Evolutionary conservation across 2,113 vertebrate species (phyloP).

Genomic region (Nothocercus nigrocapillus): DNA sequence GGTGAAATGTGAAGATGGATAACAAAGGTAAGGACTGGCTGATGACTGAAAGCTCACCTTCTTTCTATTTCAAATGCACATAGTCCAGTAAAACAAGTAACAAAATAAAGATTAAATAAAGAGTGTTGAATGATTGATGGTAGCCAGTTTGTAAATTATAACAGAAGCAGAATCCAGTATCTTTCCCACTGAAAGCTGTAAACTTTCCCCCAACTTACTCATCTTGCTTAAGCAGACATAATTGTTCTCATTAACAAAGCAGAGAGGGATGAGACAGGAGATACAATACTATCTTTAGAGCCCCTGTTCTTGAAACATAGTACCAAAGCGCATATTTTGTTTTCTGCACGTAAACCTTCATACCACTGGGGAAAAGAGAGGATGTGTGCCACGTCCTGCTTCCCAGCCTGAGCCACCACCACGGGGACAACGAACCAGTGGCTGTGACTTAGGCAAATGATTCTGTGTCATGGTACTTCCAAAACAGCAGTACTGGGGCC

Average conservation of each 20-base stretch:
- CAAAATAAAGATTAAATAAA: not conserved
- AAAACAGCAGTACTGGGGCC: not conserved
- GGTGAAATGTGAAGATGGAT: not conserved
- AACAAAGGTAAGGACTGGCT: not conserved
- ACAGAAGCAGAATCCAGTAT: not conserved
- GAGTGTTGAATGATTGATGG: not conserved
- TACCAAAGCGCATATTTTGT: not conserved
- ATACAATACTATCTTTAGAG: not conserved
- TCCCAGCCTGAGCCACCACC: not conserved
- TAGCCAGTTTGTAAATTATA: not conserved
- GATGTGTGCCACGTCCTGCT: not conserved
- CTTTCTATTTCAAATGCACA: not conserved
- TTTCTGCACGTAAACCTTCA: not conserved
- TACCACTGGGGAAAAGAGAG: not conserved
- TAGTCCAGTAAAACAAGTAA: not conserved
- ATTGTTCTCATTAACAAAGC: not conserved
- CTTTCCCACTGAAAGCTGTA: not conserved
- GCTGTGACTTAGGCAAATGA: fast-evolving
- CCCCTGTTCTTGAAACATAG: not conserved
- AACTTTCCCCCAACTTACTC: not conserved
- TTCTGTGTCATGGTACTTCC: not conserved
- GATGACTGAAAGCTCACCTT: not conserved
- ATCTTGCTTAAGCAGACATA: too few species aligned
- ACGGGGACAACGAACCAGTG: not conserved
- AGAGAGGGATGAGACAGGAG: not conserved